Percentiles rank a stretch among this genome's conserved stretches.
phyloP scores from a whole-genome alignment of 2,113 vertebrate genomes.

The Lanius ludovicianus region DNA sequence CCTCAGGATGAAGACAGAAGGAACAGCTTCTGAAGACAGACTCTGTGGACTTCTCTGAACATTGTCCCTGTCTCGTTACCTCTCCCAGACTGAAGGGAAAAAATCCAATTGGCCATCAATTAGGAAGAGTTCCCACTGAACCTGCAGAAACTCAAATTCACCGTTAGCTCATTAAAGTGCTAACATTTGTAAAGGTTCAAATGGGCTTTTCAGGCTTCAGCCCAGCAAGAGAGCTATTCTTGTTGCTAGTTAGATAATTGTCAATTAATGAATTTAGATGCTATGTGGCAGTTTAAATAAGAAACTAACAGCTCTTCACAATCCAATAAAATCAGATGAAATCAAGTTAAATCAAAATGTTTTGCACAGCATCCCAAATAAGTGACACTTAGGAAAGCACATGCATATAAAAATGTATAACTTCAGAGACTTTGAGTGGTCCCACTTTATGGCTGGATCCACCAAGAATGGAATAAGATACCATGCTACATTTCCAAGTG shows the following conservation, averaged over 20 bases:
- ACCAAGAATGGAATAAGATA: neutral
- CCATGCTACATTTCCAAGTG: neutral
- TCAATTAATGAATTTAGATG: conserved; percentile 45
- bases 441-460: neutral
- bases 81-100: neutral
- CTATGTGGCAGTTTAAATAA: conserved; percentile 9
- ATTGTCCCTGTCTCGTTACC: neutral
- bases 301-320: conserved; percentile 24
- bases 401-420: neutral
- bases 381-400: neutral
- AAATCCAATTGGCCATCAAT: neutral
- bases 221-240: conserved; percentile 25
- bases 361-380: neutral
- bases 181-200: conserved; percentile 34
- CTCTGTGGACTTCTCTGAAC: neutral
- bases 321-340: conserved; percentile 33
- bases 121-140: conserved; percentile 35
- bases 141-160: conserved; percentile 2
- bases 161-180: conserved; percentile 10
- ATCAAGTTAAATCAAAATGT: neutral
- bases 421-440: neutral
- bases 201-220: conserved; percentile 31
- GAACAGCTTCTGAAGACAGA: neutral
- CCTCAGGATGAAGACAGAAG: neutral
- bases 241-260: conserved; percentile 29